Evolutionary conservation across 1,140 invertebrate species (phyloP), one percentile per base, ranked within the genome.

Genomic region (Spodoptera litura): DNA sequence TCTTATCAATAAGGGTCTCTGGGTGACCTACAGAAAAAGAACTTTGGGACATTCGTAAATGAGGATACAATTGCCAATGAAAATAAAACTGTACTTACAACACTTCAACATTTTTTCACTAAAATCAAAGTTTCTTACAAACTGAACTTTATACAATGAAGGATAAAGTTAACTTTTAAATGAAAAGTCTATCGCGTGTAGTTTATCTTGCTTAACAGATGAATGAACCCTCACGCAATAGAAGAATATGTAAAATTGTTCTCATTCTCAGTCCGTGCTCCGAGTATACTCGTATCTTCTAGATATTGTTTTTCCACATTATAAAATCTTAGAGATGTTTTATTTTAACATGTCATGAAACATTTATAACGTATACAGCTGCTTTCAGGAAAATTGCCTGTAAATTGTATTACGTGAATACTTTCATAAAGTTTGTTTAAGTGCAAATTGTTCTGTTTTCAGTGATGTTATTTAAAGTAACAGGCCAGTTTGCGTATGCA

Each of bases 131-230:
- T 8, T 10, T 53, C 10, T 61, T n/a, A 25, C 0, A 74, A 74
- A 31, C 2, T 44, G 44, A 53, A 75, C 73, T 64, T 64, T 75
- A 64, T 62, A 8, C 20, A 2, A 3, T 4, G 4, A 20, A 49
- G 9, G 38, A 62, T 62, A 75, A 53, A 52, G 73, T 62, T 13
- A 9, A 31, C 6, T 62, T 75, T 75, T 10, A 52, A 49, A 52
- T 3, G 8, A 9, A 12, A 53, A 13, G 31, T 27, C 11, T 64
- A 64, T 62, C 49, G 10, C 8, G 11, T 31, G 59, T 73, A 79
- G 74, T 79, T 87, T 88, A 89, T 89, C 88, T 87, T 61, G 80
- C 74, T 88, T 89, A 87, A 88, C 89, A 87, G 83, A 83, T 84
- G 88, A 89, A 79, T 88, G 83, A 81, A 78, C 80, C 53, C 56